Evolutionary conservation across 1,140 invertebrate genomes (phyloP).

Genomic region (Augochlora pura): DNA sequence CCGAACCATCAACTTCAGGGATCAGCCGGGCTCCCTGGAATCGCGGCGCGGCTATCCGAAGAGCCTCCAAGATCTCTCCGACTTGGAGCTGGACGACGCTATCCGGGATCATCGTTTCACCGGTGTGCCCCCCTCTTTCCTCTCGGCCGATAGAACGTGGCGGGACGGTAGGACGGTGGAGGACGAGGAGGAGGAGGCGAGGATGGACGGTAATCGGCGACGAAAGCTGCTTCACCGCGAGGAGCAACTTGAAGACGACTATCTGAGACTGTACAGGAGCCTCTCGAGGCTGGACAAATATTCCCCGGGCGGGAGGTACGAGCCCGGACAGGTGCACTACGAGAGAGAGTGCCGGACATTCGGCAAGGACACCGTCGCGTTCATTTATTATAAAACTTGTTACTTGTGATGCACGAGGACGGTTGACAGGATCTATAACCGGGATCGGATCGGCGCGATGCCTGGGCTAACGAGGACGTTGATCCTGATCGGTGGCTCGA

Average conservation of each 20-base stretch:
- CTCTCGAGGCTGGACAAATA: conserved; percentile 63
- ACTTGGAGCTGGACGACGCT: conserved; percentile 71
- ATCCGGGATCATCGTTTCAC: conserved; percentile 63
- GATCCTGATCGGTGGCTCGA: background rate
- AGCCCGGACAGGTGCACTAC: conserved; percentile 77
- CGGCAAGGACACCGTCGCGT: conserved; percentile 77
- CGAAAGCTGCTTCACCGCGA: conserved; percentile 10
- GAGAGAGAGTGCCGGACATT: conserved; percentile 78
- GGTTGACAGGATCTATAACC: background rate
- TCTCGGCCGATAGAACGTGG: background rate
- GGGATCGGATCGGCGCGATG: conserved; percentile 15
- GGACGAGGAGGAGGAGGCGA: background rate
- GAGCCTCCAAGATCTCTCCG: conserved; percentile 74
- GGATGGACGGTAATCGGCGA: conserved; percentile 11
- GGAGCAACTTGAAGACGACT: conserved; percentile 62
- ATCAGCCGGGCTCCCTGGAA: conserved; percentile 49
- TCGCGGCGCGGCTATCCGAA: conserved; percentile 67
- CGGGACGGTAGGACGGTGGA: conserved; percentile 22
- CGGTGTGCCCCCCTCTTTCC: conserved; percentile 45
- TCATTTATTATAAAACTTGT: conserved; percentile 79
- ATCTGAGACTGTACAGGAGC: conserved; percentile 67
- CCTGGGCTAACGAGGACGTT: background rate
- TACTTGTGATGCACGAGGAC: conserved; percentile 75
- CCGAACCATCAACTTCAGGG: conserved; percentile 64
- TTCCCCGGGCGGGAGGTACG: conserved; percentile 60